Conservation (phyloP, 2,113 vertebrate species). For the Clarias batrachus region DNA sequence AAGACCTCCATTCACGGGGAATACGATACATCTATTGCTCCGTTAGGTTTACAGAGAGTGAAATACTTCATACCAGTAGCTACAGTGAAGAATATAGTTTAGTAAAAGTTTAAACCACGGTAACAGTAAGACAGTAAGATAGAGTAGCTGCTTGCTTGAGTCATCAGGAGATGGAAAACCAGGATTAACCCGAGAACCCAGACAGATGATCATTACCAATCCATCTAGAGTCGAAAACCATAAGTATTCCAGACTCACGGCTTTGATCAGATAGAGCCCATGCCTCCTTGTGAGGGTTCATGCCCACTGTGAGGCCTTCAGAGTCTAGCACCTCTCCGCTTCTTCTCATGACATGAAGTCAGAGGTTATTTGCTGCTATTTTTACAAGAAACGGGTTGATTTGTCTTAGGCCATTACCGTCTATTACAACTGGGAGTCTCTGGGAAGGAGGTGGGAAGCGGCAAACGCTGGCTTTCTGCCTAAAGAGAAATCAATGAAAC, state of each 20-base stretch:
- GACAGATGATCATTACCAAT: slow-evolving; percentile 73
- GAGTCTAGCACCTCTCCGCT: slow-evolving; percentile 56
- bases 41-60: slow-evolving; percentile 1
- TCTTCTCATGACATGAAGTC: slow-evolving; percentile 59
- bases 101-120: background rate
- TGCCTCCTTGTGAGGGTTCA: slow-evolving; percentile 65
- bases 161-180: slow-evolving; percentile 23
- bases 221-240: slow-evolving; percentile 70
- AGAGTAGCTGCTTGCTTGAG: background rate
- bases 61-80: slow-evolving; percentile 5
- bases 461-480: slow-evolving; percentile 99
- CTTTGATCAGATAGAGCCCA: slow-evolving; percentile 63
- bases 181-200: slow-evolving; percentile 52
- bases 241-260: slow-evolving; percentile 74
- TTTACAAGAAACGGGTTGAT: slow-evolving; percentile 93
- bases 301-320: slow-evolving; percentile 45
- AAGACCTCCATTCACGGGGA: slow-evolving; percentile 5
- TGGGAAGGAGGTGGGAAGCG: slow-evolving; percentile 92
- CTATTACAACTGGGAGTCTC: slow-evolving; percentile 94
- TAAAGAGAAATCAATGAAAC: slow-evolving; percentile 99
- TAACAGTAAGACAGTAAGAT: background rate
- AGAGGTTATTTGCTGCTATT: slow-evolving; percentile 84
- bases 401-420: slow-evolving; percentile 99
- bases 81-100: background rate
- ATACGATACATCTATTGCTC: slow-evolving; percentile 24